Evolutionary conservation across 1,140 invertebrate genomes (phyloP), one percentile per base, ranked within the genome.

Genomic region (Tyrophagus putrescentiae): DNA sequence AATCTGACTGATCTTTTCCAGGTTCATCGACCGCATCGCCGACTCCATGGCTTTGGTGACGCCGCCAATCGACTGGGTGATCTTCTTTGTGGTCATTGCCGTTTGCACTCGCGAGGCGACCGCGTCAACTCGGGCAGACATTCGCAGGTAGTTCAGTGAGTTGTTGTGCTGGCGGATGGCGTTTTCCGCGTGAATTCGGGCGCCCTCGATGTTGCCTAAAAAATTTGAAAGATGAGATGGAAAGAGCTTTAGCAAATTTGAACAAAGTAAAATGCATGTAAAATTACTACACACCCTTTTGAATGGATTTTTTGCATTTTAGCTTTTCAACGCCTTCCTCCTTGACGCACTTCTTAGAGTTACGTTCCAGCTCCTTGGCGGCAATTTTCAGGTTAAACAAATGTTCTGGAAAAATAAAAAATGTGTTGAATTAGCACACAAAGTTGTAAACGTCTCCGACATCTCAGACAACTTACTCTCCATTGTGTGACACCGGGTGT

Each of bases 41-140:
- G 90, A 87, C 76, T 98, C 95, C 92, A 99, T 98, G 13, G 93
- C 90, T 72, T 95, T 95, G 0, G 98, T 93, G 1, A 99, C 95
- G 63, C 92, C 90, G 36, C 84, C 83, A 85, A 88, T 87, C 2
- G 83, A 85, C 64, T 82, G 80, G 62, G 83, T 84, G 4, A 85
- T 82, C 77, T 80, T 66, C 72, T 89, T 82, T 6, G 87, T 96
- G 11, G 90, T 95, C 3, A 96, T 75, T 11, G 92, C 92, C 18
- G 91, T 94, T 71, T 98, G 93, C 4, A 98, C 93, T 72, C 95
- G 78, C 66, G 89, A 89, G 18, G 92, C 86, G 3, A 98, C 95
- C 18, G 92, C 95, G 79, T 98, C 95, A 4, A 99, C 92, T 70
- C 95, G 74, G 5, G 95, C 94, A 68, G 88, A 90, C 95, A 98